phyloP scores from a whole-genome alignment of 1,140 invertebrate genomes.

The Coelopa frigida region DNA sequence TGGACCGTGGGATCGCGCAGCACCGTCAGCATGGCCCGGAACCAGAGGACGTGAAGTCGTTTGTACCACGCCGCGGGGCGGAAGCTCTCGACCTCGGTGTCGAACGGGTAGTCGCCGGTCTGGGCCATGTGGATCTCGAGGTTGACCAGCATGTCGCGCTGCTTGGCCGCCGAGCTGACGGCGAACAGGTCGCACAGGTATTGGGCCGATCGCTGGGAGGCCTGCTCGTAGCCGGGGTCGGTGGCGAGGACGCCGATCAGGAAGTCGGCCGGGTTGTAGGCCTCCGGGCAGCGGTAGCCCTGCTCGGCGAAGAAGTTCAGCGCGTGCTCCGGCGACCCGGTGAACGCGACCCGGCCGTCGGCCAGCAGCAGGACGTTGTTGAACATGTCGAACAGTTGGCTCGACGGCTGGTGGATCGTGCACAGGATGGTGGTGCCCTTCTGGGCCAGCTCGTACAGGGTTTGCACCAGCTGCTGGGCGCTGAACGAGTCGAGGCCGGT shows the following conservation, averaged over 20 bases:
- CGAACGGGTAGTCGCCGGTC: constrained; percentile 42
- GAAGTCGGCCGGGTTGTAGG: constrained; percentile 90
- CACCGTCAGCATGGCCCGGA: constrained; percentile 60
- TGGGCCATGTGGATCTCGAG: constrained; percentile 55
- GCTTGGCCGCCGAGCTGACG: constrained; percentile 65
- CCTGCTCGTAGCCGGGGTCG: constrained; percentile 65
- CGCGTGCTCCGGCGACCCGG: constrained; percentile 67
- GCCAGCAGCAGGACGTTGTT: constrained; percentile 78
- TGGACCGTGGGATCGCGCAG: constrained; percentile 66
- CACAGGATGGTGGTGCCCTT: constrained; percentile 81
- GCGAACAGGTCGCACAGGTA: constrained; percentile 69
- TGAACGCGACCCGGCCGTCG: constrained; percentile 83
- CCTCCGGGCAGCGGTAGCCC: constrained; percentile 69
- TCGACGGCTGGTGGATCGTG: constrained; percentile 97
- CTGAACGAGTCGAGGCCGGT: constrained; percentile 89
- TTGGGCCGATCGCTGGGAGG: constrained; percentile 55
- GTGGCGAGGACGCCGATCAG: constrained; percentile 79
- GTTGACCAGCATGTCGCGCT: constrained; percentile 63
- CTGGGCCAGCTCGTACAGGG: constrained; percentile 59
- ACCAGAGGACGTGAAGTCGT: constrained; percentile 61
- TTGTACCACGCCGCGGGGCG: constrained; percentile 54
- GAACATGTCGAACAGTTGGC: constrained; percentile 83
- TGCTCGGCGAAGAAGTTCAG: constrained; percentile 73
- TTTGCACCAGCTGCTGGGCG: constrained; percentile 75
- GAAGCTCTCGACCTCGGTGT: constrained; percentile 40